Evolutionary conservation across 2,113 vertebrate species (phyloP).

Genomic region (Brachypteracias leptosomus): DNA sequence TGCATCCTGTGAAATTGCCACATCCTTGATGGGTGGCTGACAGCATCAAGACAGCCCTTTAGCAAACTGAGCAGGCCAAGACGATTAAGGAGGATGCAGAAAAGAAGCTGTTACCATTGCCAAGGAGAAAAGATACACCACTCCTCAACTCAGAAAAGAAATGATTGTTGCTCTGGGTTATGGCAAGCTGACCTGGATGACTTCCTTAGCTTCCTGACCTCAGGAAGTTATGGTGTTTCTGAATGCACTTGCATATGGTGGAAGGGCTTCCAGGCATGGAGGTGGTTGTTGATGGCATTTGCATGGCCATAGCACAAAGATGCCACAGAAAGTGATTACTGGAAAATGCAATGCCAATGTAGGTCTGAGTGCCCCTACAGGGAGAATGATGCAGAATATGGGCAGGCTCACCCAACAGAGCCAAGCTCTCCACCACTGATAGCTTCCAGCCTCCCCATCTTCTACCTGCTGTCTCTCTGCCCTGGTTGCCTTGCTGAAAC

Average conservation of each 20-base stretch:
- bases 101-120: neutral
- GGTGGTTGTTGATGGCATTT: neutral
- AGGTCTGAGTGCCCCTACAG: neutral
- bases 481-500: neutral
- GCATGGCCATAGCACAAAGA: neutral
- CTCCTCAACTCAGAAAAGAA: neutral
- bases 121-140: neutral
- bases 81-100: neutral
- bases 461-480: neutral
- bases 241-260: accelerated
- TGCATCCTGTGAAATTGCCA: neutral
- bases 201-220: neutral
- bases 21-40: neutral
- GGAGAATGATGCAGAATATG: accelerated
- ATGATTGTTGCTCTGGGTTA: accelerated
- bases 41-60: neutral
- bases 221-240: neutral
- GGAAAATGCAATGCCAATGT: neutral
- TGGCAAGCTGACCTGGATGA: neutral
- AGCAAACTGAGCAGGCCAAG: neutral
- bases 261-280: neutral
- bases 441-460: neutral
- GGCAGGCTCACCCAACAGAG: neutral
- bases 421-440: neutral
- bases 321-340: neutral